These are phyloP conservation scores for Limanda limanda DNA, from an alignment of 2,113 vertebrate genomes.

Conservation along the genomic window DNA sequence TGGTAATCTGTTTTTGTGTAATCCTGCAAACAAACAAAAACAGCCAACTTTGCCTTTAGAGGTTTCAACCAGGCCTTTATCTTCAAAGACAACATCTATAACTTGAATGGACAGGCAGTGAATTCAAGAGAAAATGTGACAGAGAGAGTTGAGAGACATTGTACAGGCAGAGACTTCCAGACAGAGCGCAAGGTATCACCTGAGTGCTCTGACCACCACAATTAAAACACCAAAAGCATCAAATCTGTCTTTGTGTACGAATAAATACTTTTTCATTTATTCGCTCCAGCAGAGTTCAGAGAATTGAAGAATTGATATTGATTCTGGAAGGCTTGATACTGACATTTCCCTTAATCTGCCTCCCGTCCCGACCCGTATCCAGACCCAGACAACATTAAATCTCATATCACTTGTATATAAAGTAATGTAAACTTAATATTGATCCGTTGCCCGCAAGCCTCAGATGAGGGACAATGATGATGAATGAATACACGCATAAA, in stretches of 20 bases:
- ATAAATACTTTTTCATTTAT: background rate
- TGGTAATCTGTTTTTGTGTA: too few species aligned
- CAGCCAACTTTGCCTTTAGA: too few species aligned
- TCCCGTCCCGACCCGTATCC: background rate
- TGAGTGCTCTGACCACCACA: background rate
- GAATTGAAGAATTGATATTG: background rate
- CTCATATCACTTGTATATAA: background rate
- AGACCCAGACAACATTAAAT: background rate
- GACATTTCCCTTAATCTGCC: background rate
- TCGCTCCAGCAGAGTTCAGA: background rate
- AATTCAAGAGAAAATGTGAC: background rate
- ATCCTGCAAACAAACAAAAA: too few species aligned
- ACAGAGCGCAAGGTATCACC: background rate
- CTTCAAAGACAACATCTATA: too few species aligned
- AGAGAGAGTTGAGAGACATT: background rate
- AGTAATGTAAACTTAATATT: slow-evolving; percentile 6
- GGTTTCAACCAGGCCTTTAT: too few species aligned
- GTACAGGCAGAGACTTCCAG: background rate
- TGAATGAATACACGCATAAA: background rate
- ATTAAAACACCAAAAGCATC: background rate
- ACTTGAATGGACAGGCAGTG: too few species aligned
- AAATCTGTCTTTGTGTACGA: background rate
- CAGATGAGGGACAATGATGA: background rate
- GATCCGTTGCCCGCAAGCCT: slow-evolving; percentile 4
- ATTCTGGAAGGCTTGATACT: background rate